Conservation (phyloP, 2,888 invertebrate species). For the Chaetoderma sp. region DNA sequence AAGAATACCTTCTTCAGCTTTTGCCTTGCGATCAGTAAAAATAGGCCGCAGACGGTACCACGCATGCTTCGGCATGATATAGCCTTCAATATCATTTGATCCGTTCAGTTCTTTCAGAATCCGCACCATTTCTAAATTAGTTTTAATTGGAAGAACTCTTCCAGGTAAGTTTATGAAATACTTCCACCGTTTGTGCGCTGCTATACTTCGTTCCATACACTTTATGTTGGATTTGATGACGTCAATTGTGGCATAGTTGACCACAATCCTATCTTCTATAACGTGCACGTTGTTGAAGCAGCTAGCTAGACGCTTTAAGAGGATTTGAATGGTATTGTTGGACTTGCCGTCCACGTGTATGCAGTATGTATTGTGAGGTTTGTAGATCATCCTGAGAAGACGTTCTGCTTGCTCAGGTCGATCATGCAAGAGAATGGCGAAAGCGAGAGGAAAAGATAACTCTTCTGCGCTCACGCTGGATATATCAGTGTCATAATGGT, state of each 20-base stretch:
- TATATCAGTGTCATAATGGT: neutral
- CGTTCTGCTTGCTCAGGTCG: constrained; percentile 56
- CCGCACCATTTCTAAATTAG: constrained; percentile 64
- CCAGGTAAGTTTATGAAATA: constrained; percentile 68
- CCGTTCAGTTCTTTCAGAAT: constrained; percentile 66
- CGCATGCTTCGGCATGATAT: constrained; percentile 42
- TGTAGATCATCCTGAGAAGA: constrained; percentile 58
- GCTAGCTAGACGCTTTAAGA: constrained; percentile 40
- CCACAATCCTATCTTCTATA: constrained; percentile 54
- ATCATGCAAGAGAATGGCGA: constrained; percentile 57
- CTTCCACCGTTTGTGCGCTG: constrained; percentile 49
- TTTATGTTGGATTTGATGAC: constrained; percentile 65
- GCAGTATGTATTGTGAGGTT: constrained; percentile 64
- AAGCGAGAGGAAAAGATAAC: constrained; percentile 58
- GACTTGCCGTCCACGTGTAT: constrained; percentile 64
- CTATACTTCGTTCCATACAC: constrained; percentile 63
- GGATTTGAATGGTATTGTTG: constrained; percentile 36
- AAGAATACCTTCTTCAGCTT: constrained; percentile 35
- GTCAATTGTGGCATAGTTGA: constrained; percentile 63
- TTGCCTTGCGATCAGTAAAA: constrained; percentile 34
- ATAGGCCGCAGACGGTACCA: constrained; percentile 37
- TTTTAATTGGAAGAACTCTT: constrained; percentile 65
- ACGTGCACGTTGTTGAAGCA: constrained; percentile 67
- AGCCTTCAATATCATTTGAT: constrained; percentile 66
- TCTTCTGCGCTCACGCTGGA: constrained; percentile 38